Evolutionary conservation across 30 jellyfish, hydroid and myxozoan species (phyloP).

Genomic region (Rhopilema esculentum): DNA sequence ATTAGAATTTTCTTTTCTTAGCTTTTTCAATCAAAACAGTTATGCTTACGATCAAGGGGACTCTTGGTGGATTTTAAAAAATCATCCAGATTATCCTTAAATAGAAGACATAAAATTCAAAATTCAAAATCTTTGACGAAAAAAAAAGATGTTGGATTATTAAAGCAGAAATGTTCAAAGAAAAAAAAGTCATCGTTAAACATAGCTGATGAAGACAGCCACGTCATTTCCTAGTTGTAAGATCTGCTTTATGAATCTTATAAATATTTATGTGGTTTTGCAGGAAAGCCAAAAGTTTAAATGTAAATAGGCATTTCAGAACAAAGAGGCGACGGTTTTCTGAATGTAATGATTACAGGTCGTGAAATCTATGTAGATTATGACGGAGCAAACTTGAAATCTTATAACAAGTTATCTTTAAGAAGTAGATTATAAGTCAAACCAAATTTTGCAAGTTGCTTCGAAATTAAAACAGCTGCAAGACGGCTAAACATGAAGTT

Average conservation of each 20-base stretch:
- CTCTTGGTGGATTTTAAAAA: no score
- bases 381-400: background rate
- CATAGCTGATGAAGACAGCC: background rate
- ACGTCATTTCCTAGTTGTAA: background rate
- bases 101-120: background rate
- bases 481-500: background rate
- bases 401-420: background rate
- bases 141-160: background rate
- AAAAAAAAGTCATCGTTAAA: background rate
- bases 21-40: no score
- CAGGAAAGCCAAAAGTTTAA: background rate
- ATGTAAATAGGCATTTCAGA: background rate
- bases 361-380: background rate
- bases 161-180: background rate
- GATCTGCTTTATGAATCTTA: background rate
- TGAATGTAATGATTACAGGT: background rate
- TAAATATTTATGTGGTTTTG: background rate
- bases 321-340: background rate
- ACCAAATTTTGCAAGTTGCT: background rate
- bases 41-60: no score
- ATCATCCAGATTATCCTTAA: no score
- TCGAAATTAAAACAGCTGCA: background rate
- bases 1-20: no score
- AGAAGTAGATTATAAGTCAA: background rate
- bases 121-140: background rate